These are phyloP conservation scores for Trematomus loennbergii DNA, from an alignment of 2,113 vertebrate genomes.

Conservation along the genomic window DNA sequence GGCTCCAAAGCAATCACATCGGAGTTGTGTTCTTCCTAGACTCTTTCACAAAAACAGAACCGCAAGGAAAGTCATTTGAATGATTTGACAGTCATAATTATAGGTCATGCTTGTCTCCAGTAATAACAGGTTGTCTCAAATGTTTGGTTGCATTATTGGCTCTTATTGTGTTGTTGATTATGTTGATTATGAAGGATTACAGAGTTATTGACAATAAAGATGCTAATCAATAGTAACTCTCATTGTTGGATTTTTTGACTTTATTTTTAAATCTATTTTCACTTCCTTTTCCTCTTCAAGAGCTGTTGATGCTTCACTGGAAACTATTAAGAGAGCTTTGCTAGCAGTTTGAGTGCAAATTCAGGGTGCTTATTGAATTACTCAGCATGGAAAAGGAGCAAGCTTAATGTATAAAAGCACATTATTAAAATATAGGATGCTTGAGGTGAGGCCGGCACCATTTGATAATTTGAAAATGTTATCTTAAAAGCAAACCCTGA, in stretches of 20 bases:
- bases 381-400: not conserved
- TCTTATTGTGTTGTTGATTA: slow-evolving; percentile 49
- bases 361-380: not conserved
- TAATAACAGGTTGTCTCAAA: slow-evolving; percentile 54
- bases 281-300: not conserved
- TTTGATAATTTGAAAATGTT: not conserved
- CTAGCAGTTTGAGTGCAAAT: slow-evolving; percentile 4
- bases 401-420: slow-evolving; percentile 13
- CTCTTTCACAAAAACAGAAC: slow-evolving; percentile 19
- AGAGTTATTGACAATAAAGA: slow-evolving; percentile 40
- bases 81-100: slow-evolving; percentile 49
- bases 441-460: not conserved
- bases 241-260: slow-evolving; percentile 30
- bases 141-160: slow-evolving; percentile 47
- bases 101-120: slow-evolving; percentile 1
- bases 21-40: slow-evolving; percentile 7
- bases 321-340: slow-evolving; percentile 14
- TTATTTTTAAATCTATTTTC: slow-evolving; percentile 3
- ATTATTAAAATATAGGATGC: slow-evolving; percentile 9
- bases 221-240: slow-evolving; percentile 36
- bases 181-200: slow-evolving; percentile 42
- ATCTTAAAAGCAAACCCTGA: not conserved
- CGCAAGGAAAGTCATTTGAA: slow-evolving; percentile 14
- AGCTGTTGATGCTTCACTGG: slow-evolving; percentile 3
- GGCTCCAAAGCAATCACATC: slow-evolving; percentile 27